Evolutionary conservation across 2,113 vertebrate genomes (phyloP).

Genomic region (Neopipo cinnamomea): DNA sequence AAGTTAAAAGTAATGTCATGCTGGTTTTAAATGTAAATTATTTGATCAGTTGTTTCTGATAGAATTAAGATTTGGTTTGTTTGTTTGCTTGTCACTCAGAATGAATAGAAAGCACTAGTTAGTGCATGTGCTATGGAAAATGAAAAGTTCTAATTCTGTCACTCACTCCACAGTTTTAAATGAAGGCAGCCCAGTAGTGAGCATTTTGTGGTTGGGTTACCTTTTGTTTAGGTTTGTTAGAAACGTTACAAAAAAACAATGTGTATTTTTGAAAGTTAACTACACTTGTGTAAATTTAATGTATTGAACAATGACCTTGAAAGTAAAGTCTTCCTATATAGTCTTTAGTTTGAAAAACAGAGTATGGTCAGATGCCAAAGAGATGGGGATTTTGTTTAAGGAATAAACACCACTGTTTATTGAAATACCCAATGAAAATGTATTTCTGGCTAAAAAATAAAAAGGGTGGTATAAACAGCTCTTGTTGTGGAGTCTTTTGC

Average conservation of each 20-base stretch:
- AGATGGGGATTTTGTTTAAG: conserved; percentile 65
- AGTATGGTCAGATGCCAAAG: conserved; percentile 77
- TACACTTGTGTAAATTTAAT: conserved; percentile 66
- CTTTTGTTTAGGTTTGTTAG: conserved; percentile 26
- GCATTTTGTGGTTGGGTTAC: not conserved
- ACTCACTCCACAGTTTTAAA: not conserved
- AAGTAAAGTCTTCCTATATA: conserved; percentile 67
- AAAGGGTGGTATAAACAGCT: conserved; percentile 54
- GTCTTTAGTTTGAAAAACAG: conserved; percentile 67
- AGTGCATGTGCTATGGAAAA: not conserved
- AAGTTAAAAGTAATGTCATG: conserved; percentile 1
- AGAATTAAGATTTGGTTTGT: not conserved
- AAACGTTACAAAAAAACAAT: conserved; percentile 16
- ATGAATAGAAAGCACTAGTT: conserved; percentile 24
- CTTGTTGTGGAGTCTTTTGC: conserved; percentile 58
- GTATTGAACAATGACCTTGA: conserved; percentile 56
- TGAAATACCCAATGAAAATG: conserved; percentile 68
- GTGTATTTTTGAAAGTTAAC: conserved; percentile 58
- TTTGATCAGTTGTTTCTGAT: conserved; percentile 31
- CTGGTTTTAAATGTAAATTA: conserved; percentile 41
- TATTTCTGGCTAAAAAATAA: conserved; percentile 79
- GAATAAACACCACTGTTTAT: conserved; percentile 68
- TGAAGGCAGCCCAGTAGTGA: not conserved
- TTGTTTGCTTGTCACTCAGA: not conserved
- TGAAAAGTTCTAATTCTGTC: not conserved